Evolutionary conservation across 2,888 invertebrate species (phyloP).

Genomic region (Sarcophaga subvicina): DNA sequence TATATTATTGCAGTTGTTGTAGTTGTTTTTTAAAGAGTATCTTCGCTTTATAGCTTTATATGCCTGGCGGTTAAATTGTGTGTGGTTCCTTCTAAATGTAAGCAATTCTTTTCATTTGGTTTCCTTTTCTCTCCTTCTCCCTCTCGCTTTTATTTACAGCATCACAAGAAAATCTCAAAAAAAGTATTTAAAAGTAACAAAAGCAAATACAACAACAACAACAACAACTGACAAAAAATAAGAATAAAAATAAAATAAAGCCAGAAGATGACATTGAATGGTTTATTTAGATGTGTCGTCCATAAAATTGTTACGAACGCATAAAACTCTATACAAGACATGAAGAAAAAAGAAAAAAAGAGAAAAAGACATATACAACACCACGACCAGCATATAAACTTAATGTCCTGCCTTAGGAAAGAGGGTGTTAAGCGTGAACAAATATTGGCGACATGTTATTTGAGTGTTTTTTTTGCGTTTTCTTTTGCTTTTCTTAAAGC

Average conservation of each 20-base stretch:
- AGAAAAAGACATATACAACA: background rate
- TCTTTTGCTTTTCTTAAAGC: slow-evolving; percentile 43
- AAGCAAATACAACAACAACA: background rate
- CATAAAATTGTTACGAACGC: slow-evolving; percentile 69
- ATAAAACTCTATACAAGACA: slow-evolving; percentile 62
- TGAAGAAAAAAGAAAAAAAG: slow-evolving; percentile 2
- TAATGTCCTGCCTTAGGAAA: slow-evolving; percentile 1
- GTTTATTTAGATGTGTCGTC: slow-evolving; percentile 70
- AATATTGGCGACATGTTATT: slow-evolving; percentile 68
- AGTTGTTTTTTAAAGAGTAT: slow-evolving; percentile 42
- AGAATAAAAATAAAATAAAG: slow-evolving; percentile 55
- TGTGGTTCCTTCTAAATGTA: slow-evolving; percentile 58
- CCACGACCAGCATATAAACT: background rate
- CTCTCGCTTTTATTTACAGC: background rate
- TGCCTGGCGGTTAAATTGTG: slow-evolving; percentile 63
- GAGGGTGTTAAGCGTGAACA: slow-evolving; percentile 58
- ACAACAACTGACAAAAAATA: slow-evolving; percentile 36
- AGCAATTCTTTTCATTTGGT: slow-evolving; percentile 24
- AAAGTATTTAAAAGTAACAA: background rate
- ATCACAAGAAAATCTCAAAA: background rate
- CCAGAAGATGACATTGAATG: slow-evolving; percentile 69
- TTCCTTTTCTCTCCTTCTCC: background rate
- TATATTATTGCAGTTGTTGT: slow-evolving; percentile 6
- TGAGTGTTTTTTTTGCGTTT: slow-evolving; percentile 15
- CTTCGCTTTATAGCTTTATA: slow-evolving; percentile 48